Evolutionary conservation across 2,113 vertebrate genomes (phyloP), one percentile per base, ranked within the genome.

Genomic region (Bombycilla garrulus): DNA sequence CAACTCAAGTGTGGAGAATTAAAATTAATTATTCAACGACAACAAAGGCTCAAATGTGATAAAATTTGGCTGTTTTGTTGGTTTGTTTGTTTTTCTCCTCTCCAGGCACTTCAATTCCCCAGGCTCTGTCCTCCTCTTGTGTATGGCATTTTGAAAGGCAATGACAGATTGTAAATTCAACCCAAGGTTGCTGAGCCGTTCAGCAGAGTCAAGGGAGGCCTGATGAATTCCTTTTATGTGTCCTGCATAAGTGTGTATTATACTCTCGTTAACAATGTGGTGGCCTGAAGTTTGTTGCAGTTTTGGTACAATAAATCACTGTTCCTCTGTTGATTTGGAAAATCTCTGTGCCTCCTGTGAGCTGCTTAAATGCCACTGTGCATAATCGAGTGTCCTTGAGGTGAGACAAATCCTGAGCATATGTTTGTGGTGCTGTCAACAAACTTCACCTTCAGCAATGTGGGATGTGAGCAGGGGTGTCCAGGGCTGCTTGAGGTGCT

Each of bases 161-260:
- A 15, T 92, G 92, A 93, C 86, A 92, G 90, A 86, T 86, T 92
- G 76, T 83, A 95, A 95, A 94, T 93, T 88, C 88, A 93, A 12
- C 82, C 71, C 82, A 83, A 92, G 86, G 91, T 51, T 88, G 64
- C 82, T 93, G 95, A 94, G 93, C 94, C 76, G 1, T 95, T 97
- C 90, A 70, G 67, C 14, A 73, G 86, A 97, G 79, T 77, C 92
- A 94, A 77, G 91, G 64, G 86, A 93, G 82, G 60, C 47, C 72
- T 94, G 94, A 95, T 93, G 80, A 93, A 93, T 97, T 96, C 71
- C 80, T 81, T 92, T 60, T 81, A 74, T 8, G 4, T 18, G 5
- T 90, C 64, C 88, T 92, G 91, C 92, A 78, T 96, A 97, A 86
- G 47, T 1, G 11, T 90, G 47, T n/a, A 86, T 95, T 94, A 88